Conservation (phyloP, 2,797 vertebrate species). For the Mus minutoides region DNA sequence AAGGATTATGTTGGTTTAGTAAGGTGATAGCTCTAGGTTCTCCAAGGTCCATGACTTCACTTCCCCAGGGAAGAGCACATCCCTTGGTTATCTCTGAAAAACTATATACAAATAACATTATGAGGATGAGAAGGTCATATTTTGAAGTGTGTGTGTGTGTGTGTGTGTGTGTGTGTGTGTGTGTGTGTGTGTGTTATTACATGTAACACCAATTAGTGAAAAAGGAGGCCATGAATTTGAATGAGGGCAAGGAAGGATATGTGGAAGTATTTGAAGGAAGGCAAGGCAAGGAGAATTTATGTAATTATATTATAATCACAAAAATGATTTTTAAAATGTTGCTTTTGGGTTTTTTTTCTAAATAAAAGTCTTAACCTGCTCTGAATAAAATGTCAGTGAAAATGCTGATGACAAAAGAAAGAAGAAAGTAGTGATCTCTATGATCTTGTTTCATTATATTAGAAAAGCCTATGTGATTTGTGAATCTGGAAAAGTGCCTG, state of each 20-base stretch:
- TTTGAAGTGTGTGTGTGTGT: not conserved
- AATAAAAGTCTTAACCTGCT: constrained; percentile 22
- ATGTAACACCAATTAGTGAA: not conserved
- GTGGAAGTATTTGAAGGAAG: not conserved
- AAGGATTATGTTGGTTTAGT: not conserved
- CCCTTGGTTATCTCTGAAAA: not conserved
- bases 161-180: too few relatives aligned
- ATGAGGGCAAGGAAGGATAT: not conserved
- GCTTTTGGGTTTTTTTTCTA: not conserved
- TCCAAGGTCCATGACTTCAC: not conserved
- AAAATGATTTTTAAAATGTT: not conserved
- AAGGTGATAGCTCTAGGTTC: not conserved
- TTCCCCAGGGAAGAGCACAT: not conserved
- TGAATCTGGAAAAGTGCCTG: constrained; percentile 40
- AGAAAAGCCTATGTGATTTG: not conserved
- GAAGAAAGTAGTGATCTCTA: not conserved
- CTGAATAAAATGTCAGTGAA: not conserved
- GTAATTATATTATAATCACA: not conserved
- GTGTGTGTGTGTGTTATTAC: not conserved
- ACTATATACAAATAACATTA: not conserved
- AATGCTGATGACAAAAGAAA: constrained; percentile 23
- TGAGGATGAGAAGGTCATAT: not conserved
- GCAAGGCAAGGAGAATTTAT: not conserved
- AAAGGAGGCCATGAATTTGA: not conserved
- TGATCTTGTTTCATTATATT: constrained; percentile 17